A percentile compares a stretch with the other conserved stretches of the same genome.
phyloP scores from a whole-genome alignment of 1,140 invertebrate species.

The Drosophila arawakana region DNA sequence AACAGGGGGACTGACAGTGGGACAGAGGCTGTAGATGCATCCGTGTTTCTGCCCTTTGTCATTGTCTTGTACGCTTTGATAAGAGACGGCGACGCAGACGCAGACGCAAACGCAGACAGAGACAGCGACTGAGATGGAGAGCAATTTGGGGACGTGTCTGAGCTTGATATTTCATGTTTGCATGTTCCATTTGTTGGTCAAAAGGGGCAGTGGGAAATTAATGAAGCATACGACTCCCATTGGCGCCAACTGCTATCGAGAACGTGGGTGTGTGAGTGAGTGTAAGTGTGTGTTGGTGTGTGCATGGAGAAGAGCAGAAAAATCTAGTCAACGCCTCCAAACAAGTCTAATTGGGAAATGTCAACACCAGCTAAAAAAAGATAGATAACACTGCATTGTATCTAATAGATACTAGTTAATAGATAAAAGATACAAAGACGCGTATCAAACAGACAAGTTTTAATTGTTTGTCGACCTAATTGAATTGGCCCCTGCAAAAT shows the following conservation, averaged over 20 bases:
- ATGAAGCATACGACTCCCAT: conserved; percentile 43
- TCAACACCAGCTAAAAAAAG: neutral
- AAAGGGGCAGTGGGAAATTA: conserved; percentile 27
- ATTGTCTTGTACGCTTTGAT: conserved; percentile 79
- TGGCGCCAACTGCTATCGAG: conserved; percentile 42
- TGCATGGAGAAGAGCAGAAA: neutral
- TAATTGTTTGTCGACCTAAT: conserved; percentile 69
- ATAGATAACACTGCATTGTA: conserved; percentile 18
- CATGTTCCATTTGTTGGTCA: conserved; percentile 52
- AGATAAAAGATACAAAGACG: conserved; percentile 30
- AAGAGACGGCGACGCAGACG: conserved; percentile 42
- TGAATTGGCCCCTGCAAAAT: conserved; percentile 63
- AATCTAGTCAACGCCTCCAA: conserved; percentile 26
- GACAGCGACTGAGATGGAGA: conserved; percentile 42
- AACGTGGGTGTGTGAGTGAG: neutral
- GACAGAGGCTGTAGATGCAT: conserved; percentile 22
- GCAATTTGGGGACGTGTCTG: conserved; percentile 68
- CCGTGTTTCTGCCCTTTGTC: conserved; percentile 76
- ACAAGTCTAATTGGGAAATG: conserved; percentile 52
- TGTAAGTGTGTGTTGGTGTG: conserved; percentile 4
- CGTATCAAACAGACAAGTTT: conserved; percentile 52
- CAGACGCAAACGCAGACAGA: neutral
- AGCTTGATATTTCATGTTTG: conserved; percentile 72
- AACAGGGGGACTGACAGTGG: conserved; percentile 1
- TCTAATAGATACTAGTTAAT: conserved; percentile 23